phyloP scores from a whole-genome alignment of 2,113 vertebrate genomes.

The Onychorhynchus coronatus region DNA sequence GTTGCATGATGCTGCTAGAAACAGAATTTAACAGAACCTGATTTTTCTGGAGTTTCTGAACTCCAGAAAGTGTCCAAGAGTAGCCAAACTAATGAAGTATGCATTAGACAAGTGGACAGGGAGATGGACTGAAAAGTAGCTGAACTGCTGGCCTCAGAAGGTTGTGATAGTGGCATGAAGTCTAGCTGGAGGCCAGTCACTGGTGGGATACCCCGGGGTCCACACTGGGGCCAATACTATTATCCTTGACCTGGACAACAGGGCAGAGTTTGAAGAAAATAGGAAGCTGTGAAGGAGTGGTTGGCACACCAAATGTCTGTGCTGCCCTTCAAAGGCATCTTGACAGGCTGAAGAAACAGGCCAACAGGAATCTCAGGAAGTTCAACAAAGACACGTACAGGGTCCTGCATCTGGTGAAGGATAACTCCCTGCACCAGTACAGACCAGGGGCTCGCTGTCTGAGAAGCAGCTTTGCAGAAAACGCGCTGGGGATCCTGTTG shows the following conservation, averaged over 20 bases:
- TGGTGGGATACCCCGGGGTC: not conserved
- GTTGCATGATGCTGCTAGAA: not conserved
- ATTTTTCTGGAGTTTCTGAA: not conserved
- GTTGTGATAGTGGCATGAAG: not conserved
- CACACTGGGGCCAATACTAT: not conserved
- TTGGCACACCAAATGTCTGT: not conserved
- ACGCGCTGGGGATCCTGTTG: not conserved
- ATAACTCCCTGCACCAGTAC: not conserved
- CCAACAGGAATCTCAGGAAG: not conserved
- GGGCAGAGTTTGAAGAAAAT: not conserved
- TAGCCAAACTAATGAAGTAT: not conserved
- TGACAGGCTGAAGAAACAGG: not conserved
- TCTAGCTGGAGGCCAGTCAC: not conserved
- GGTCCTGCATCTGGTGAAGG: not conserved
- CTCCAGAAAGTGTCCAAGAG: not conserved
- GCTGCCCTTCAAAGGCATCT: not conserved
- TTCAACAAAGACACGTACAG: not conserved
- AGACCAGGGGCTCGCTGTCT: not conserved
- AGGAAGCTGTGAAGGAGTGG: not conserved
- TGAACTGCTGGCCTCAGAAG: not conserved
- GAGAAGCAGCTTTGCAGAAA: not conserved
- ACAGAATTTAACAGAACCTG: not conserved
- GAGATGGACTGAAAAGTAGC: not conserved
- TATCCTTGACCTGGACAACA: not conserved
- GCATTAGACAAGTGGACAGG: not conserved